Percentiles rank a stretch among this genome's conserved stretches.
phyloP scores from a whole-genome alignment of 2,113 vertebrate species.

The Callipepla squamata region DNA sequence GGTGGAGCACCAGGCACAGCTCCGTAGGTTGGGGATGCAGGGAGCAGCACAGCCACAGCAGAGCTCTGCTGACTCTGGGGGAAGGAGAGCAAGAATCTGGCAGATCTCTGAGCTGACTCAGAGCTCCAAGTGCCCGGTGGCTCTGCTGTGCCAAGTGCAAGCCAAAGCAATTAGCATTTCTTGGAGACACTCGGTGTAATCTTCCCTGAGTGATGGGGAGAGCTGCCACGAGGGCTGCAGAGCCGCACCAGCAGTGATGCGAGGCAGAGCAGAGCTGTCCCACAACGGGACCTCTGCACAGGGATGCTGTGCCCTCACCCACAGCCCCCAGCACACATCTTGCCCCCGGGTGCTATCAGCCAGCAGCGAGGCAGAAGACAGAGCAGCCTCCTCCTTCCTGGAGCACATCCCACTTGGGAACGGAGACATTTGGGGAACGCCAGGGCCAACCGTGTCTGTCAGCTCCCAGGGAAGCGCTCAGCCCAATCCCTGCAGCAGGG shows the following conservation, averaged over 20 bases:
- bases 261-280: neutral
- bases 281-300: neutral
- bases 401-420: neutral
- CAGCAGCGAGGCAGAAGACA: neutral
- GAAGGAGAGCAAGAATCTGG: neutral
- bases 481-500: neutral
- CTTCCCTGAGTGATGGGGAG: conserved; percentile 10
- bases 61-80: neutral
- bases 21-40: neutral
- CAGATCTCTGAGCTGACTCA: conserved; percentile 44
- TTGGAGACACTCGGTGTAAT: conserved; percentile 34
- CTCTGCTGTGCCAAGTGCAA: conserved; percentile 9
- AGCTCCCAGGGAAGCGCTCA: neutral
- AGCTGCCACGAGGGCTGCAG: conserved; percentile 1
- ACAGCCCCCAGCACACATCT: neutral
- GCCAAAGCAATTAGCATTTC: conserved; percentile 62
- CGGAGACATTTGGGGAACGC: neutral
- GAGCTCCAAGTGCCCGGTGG: conserved; percentile 31
- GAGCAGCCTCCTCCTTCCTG: neutral
- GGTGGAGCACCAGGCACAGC: neutral
- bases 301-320: neutral
- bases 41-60: neutral
- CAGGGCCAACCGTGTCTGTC: neutral
- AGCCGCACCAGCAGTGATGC: neutral
- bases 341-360: accelerated